phyloP scores from a whole-genome alignment of 2,113 vertebrate genomes.

The Crotalus horridus region DNA sequence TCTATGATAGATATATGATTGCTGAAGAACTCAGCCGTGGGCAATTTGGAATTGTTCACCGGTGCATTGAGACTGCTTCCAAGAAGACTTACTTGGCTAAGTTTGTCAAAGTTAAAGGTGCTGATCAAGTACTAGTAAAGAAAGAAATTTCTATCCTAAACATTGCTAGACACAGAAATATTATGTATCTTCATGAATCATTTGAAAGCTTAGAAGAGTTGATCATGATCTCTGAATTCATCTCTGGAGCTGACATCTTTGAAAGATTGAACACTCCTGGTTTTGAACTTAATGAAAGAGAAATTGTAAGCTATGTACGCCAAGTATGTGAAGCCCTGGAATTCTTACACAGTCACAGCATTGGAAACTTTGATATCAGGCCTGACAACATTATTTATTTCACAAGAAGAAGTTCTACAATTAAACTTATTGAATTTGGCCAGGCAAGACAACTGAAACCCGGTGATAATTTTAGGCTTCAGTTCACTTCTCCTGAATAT shows the following conservation, averaged over 20 bases:
- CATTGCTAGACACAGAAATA: conserved; percentile 83
- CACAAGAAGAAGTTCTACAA: conserved; percentile 82
- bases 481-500: conserved; percentile 90
- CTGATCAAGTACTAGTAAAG: conserved; percentile 92
- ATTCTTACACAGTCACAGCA: conserved; percentile 85
- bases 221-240: conserved; percentile 96
- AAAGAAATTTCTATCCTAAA: conserved; percentile 96
- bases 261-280: conserved; percentile 84
- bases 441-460: conserved; percentile 90
- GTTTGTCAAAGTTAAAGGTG: conserved; percentile 95
- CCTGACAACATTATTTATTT: conserved; percentile 95
- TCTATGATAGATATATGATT: conserved; percentile 91
- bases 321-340: conserved; percentile 91
- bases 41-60: conserved; percentile 93
- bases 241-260: conserved; percentile 93
- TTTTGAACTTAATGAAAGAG: conserved; percentile 91
- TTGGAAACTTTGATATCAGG: conserved; percentile 94
- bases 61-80: conserved; percentile 85
- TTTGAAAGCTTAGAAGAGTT: conserved; percentile 96
- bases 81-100: conserved; percentile 97
- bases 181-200: conserved; percentile 89
- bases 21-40: conserved; percentile 95
- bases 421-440: conserved; percentile 97
- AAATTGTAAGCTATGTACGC: conserved; percentile 84
- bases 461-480: conserved; percentile 90